A percentile compares a stretch with the other conserved stretches of the same genome.
These are phyloP conservation scores for Galemys pyrenaicus DNA, from an alignment of 2,113 vertebrate species.

Conservation along the genomic window DNA sequence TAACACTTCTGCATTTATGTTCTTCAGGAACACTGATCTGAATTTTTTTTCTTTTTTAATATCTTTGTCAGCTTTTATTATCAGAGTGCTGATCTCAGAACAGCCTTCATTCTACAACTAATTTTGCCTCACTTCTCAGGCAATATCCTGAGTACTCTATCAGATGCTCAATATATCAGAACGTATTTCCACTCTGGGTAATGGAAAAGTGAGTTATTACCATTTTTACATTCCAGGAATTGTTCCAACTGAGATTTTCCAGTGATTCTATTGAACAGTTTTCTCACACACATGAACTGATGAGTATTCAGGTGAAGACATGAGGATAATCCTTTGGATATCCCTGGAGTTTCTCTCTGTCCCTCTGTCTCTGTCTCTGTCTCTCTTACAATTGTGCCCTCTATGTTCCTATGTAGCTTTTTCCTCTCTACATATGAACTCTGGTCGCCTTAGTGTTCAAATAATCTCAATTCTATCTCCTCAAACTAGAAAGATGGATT, in stretches of 20 bases:
- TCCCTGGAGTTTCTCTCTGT: too few species aligned
- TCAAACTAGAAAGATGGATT: not conserved
- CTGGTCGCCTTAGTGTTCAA: not conserved
- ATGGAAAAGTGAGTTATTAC: not conserved
- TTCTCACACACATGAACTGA: not conserved
- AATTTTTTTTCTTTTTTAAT: not conserved
- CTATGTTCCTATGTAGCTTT: too few species aligned
- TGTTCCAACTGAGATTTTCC: not conserved
- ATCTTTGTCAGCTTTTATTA: not conserved
- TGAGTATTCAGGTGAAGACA: not conserved
- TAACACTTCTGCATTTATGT: not conserved
- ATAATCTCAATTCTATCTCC: not conserved
- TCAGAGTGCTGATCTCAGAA: not conserved
- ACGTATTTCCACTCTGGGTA: not conserved
- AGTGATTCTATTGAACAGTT: not conserved
- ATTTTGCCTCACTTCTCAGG: not conserved
- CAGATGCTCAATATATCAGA: not conserved
- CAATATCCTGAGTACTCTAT: not conserved
- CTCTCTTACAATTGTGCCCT: not conserved
- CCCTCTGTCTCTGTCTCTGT: not conserved
- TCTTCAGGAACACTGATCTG: not conserved
- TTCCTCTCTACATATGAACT: not conserved
- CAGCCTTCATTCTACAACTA: not conserved
- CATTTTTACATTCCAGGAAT: not conserved
- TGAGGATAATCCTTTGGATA: not conserved